These are phyloP conservation scores for Calonectris borealis DNA, from an alignment of 2,113 vertebrate species.

Conservation along the genomic window DNA sequence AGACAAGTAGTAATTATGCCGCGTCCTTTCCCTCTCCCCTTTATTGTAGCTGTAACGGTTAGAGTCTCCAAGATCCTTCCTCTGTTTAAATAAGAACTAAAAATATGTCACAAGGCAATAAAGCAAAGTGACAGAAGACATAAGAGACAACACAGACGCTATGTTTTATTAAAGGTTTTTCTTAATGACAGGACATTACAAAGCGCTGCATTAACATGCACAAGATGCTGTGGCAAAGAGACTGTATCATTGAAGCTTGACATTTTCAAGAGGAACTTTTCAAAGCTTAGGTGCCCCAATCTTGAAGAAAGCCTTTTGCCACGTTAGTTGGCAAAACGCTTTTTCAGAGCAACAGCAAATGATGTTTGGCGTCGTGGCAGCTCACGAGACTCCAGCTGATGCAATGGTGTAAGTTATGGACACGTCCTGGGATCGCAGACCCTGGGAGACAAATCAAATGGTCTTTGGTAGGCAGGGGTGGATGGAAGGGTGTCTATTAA, in stretches of 20 bases:
- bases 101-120: slow-evolving; percentile 7
- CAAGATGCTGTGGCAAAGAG: not conserved
- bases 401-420: not conserved
- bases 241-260: not conserved
- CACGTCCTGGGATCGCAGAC: rapidly evolving
- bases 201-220: not conserved
- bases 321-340: not conserved
- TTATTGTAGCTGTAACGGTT: not conserved
- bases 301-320: not conserved
- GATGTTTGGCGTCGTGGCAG: not conserved
- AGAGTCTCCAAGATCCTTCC: not conserved
- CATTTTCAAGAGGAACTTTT: not conserved
- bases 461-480: not conserved
- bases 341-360: not conserved
- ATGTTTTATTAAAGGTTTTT: not conserved
- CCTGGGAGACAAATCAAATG: not conserved
- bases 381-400: not conserved
- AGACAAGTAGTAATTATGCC: slow-evolving; percentile 18
- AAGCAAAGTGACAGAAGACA: slow-evolving; percentile 32
- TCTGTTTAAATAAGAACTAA: slow-evolving; percentile 6
- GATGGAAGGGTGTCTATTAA: no score
- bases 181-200: not conserved
- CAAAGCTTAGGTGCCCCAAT: not conserved
- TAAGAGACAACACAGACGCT: not conserved
- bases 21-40: not conserved